Evolutionary conservation across 1,140 invertebrate species (phyloP).

Genomic region (Plectus sambesii): DNA sequence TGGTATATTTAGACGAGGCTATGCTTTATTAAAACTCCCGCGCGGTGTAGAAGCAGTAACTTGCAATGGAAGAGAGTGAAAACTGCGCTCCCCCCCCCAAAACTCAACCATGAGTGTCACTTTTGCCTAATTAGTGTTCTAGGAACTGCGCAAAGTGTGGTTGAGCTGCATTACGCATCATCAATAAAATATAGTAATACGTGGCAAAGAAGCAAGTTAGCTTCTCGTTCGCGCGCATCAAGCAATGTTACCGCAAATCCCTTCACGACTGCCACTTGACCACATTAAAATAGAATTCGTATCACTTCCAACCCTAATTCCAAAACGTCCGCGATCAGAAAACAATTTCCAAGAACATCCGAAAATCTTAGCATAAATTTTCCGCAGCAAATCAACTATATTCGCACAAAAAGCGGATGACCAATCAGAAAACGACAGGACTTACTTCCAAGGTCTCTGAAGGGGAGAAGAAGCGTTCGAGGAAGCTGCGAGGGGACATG

Average conservation of each 20-base stretch:
- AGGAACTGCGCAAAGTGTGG: too few species aligned
- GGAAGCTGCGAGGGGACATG: constrained; percentile 77
- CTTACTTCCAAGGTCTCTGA: constrained; percentile 54
- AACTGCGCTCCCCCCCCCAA: too few species aligned
- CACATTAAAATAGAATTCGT: constrained; percentile 30
- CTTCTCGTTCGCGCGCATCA: too few species aligned
- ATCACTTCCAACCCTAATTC: constrained; percentile 50
- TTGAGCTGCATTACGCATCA: too few species aligned
- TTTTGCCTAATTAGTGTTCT: too few species aligned
- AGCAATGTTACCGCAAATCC: too few species aligned
- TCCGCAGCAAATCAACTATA: neutral
- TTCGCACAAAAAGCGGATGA: neutral
- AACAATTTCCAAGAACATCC: constrained; percentile 6
- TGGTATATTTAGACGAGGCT: neutral
- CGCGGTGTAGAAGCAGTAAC: constrained; percentile 7
- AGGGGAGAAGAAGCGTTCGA: constrained; percentile 56
- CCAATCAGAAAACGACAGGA: constrained; percentile 59
- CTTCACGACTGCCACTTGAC: constrained; percentile 19
- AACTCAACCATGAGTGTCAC: too few species aligned
- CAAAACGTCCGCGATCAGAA: neutral
- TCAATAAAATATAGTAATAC: too few species aligned
- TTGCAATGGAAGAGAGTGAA: constrained; percentile 26
- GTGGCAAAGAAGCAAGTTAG: too few species aligned
- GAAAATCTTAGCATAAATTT: constrained; percentile 4
- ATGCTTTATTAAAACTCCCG: neutral